Evolutionary conservation across 2,888 invertebrate genomes (phyloP), one percentile per base, ranked within the genome.

Genomic region (Melinaea marsaeus): DNA sequence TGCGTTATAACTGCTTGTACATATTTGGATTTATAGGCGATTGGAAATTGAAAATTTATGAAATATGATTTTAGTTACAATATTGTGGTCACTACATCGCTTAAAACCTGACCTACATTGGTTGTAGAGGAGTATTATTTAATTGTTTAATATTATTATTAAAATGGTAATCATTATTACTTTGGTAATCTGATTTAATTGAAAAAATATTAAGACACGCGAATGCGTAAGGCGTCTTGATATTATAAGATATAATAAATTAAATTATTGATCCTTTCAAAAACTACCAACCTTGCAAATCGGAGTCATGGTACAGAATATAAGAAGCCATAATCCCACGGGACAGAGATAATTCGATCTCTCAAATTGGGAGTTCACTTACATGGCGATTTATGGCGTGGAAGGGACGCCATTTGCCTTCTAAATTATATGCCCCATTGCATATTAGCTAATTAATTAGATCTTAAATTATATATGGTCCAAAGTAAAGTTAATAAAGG

Each of bases 351-450:
- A 69, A 75, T 72, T 70, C 72, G 70, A 76, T 72, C 69, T 71
- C 72, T 71, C 73, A 72, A 72, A 74, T 75, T 72, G 74, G 72
- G 69, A 70, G 68, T 66, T 63, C 66, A 64, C 68, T 63, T 65
- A 63, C 68, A 62, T 61, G 60, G 55, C 57, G 68, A 66, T 68
- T 69, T 68, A 69, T 67, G 61, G 63, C 45, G 58, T 47, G 68
- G 64, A 66, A 68, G 68, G 68, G 66, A 62, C 66, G 62, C 35
- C 51, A 51, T 51, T 51, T 63, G 61, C 56, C 58, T 58, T 48
- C 47, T 65, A 47, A 63, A 65, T 69, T 67, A 63, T 61, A 42
- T 42, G 67, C 67, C 60, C 65, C 65, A 67, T 67, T 67, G 61
- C 48, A 37, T 66, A 59, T 58, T 35, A 56, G 54, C 33, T 60